A percentile compares a stretch with the other conserved stretches of the same genome.
phyloP scores from a whole-genome alignment of 2,888 invertebrate species.

The Hypselothyrea guttata region DNA sequence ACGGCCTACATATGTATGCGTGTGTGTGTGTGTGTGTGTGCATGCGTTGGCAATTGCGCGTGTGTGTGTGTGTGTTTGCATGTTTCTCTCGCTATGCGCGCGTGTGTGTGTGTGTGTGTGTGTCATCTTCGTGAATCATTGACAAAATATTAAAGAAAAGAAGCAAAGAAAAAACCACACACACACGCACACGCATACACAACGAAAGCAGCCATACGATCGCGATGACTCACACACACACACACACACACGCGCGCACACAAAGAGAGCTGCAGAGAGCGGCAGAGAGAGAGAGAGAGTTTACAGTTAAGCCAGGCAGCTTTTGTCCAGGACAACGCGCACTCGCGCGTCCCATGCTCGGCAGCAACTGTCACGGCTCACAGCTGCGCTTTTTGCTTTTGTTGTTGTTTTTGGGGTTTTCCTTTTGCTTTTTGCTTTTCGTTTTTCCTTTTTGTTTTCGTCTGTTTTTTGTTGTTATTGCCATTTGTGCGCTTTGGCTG shows the following conservation, averaged over 20 bases:
- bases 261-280: slow-evolving; percentile 20
- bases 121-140: slow-evolving; percentile 69
- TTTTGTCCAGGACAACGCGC: slow-evolving; percentile 15
- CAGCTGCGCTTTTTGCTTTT: neutral
- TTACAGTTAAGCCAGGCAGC: slow-evolving; percentile 27
- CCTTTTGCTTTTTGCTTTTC: too few species aligned
- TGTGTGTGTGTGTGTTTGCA: slow-evolving; percentile 43
- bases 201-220: slow-evolving; percentile 72
- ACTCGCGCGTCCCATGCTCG: slow-evolving; percentile 18
- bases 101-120: slow-evolving; percentile 27
- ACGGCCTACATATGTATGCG: slow-evolving; percentile 23
- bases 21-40: too few species aligned
- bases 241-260: neutral
- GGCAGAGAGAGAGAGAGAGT: slow-evolving; percentile 12
- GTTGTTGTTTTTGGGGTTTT: slow-evolving; percentile 2
- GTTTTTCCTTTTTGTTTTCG: slow-evolving; percentile 4
- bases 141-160: slow-evolving; percentile 63
- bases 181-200: slow-evolving; percentile 7
- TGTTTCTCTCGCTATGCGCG: slow-evolving; percentile 84
- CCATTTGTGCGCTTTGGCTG: too few species aligned
- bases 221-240: slow-evolving; percentile 54
- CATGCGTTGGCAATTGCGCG: slow-evolving; percentile 71
- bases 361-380: slow-evolving; percentile 27
- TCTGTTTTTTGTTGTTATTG: neutral
- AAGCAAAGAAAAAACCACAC: too few species aligned